Conservation (phyloP, 2,888 invertebrate genomes). For the Phaonia tiefii region DNA sequence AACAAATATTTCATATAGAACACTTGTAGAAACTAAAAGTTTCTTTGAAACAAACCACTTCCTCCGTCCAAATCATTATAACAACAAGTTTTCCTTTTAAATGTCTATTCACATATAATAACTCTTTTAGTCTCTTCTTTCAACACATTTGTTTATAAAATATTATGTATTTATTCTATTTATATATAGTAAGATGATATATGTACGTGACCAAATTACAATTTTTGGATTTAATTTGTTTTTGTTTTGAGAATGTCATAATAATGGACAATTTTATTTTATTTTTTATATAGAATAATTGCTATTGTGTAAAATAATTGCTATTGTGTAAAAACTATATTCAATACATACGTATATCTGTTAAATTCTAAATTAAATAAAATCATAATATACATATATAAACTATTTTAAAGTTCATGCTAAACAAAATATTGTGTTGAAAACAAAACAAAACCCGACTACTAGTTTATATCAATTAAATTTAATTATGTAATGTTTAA, state of each 20-base stretch:
- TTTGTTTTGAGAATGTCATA: slow-evolving; percentile 6
- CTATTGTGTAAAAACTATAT: slow-evolving; percentile 24
- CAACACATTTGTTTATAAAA: neutral
- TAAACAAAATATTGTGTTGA: slow-evolving; percentile 19
- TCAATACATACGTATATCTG: slow-evolving; percentile 32
- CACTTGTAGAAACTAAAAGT: neutral
- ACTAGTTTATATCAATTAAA: too few species aligned
- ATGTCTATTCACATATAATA: neutral
- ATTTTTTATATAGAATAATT: slow-evolving; percentile 32
- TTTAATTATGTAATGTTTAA: too few species aligned
- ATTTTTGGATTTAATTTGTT: slow-evolving; percentile 8
- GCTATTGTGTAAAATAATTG: slow-evolving; percentile 19
- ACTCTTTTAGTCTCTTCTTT: slow-evolving; percentile 16
- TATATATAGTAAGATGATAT: too few species aligned
- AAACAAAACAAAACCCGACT: slow-evolving; percentile 1
- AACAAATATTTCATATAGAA: neutral
- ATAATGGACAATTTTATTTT: slow-evolving; percentile 16
- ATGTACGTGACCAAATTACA: neutral
- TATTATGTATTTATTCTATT: too few species aligned
- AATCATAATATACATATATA: slow-evolving; percentile 24
- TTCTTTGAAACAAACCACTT: neutral
- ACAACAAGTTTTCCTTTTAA: too few species aligned
- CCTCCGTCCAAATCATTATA: neutral
- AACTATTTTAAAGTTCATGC: neutral
- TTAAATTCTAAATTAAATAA: slow-evolving; percentile 19